Percentiles rank a stretch among this genome's conserved stretches.
Evolutionary conservation across 2,888 invertebrate species (phyloP).

Genomic region (Protonemura montana): DNA sequence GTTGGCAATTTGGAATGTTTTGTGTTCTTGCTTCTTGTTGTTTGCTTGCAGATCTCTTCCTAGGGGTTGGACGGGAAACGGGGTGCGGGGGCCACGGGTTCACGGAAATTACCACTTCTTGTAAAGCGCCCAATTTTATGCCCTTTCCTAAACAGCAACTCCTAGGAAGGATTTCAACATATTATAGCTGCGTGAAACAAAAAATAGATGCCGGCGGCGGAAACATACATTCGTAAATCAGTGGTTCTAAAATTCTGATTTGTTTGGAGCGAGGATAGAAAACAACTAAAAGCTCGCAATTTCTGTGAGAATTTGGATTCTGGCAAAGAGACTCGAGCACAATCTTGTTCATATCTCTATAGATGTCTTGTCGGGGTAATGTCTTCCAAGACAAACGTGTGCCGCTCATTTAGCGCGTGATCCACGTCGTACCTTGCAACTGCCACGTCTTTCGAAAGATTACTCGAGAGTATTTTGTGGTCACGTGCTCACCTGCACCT

Average conservation of each 20-base stretch:
- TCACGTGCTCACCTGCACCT: neutral
- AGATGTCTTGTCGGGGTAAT: no score
- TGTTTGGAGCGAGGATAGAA: neutral
- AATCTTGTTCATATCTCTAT: neutral
- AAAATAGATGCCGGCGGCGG: slow-evolving; percentile 42
- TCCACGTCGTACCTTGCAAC: no score
- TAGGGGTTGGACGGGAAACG: slow-evolving; percentile 9
- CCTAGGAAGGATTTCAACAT: slow-evolving; percentile 43
- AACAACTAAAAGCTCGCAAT: neutral
- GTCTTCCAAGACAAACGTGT: no score
- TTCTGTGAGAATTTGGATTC: neutral
- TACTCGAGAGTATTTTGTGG: neutral
- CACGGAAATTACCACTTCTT: slow-evolving; percentile 48
- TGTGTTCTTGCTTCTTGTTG: slow-evolving; percentile 46
- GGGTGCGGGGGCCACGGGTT: slow-evolving; percentile 32
- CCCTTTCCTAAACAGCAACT: slow-evolving; percentile 47
- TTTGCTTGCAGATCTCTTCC: slow-evolving; percentile 33
- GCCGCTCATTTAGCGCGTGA: no score
- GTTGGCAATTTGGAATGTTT: slow-evolving; percentile 49
- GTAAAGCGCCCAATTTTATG: slow-evolving; percentile 48
- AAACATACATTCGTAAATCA: slow-evolving; percentile 43
- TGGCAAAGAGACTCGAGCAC: neutral
- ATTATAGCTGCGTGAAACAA: slow-evolving; percentile 45
- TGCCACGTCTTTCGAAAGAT: neutral
- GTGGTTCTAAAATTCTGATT: slow-evolving; percentile 22